phyloP scores from a whole-genome alignment of 2,113 vertebrate genomes.

The Gallinago media region DNA sequence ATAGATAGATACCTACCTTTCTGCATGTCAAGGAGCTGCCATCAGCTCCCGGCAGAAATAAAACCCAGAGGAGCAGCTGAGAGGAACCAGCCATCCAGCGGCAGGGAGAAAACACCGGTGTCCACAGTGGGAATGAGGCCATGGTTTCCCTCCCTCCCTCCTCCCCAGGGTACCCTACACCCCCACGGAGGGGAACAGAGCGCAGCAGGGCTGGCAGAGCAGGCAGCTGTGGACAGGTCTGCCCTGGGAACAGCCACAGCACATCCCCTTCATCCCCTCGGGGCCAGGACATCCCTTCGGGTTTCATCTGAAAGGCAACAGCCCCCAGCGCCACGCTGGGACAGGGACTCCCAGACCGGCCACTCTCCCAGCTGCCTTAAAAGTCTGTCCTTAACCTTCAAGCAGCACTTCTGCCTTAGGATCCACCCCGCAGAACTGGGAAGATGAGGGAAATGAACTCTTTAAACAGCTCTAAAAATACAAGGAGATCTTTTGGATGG shows the following conservation, averaged over 20 bases:
- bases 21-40: slow-evolving; percentile 23
- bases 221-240: neutral
- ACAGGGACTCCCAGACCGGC: neutral
- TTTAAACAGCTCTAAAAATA: neutral
- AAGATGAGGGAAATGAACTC: neutral
- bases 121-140: neutral
- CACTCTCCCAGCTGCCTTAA: neutral
- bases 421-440: neutral
- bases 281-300: neutral
- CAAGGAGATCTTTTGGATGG: neutral
- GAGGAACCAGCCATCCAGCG: neutral
- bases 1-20: slow-evolving; percentile 60
- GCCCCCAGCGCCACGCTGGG: rapidly evolving
- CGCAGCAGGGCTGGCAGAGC: neutral
- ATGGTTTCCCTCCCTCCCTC: neutral
- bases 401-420: neutral
- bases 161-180: neutral
- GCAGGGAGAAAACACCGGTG: neutral
- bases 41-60: slow-evolving; percentile 22
- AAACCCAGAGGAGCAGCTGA: neutral
- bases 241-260: neutral
- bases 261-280: neutral
- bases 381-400: neutral
- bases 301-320: neutral
- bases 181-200: neutral